Base-by-base conservation (phyloP, 2,888 invertebrate species). In the Entomobrya proxima region DNA sequence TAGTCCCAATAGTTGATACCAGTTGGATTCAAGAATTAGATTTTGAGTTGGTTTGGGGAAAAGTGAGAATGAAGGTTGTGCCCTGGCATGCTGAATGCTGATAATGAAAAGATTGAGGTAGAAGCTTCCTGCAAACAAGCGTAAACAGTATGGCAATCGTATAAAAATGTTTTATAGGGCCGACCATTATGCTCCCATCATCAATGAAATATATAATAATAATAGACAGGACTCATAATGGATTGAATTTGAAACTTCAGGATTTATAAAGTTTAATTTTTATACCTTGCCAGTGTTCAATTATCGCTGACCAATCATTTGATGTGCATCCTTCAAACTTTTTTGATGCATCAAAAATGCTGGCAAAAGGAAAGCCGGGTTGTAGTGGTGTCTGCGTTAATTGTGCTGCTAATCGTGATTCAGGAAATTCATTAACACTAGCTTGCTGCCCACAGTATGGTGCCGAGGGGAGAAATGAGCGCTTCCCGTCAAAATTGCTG, bases 1-100 rank as follows among this genome's bases (percentile, higher is more conserved):
- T 9, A 90, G 80, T 0, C 88, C 88, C 13, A 90, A 40, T 1
- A 90, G 72, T 80, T 90, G 90, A 72, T 83, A 87, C 90, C 90
- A 90, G 30, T 76, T 75, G 18, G 47, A 50, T 0, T 78, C 67
- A 21, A 90, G 72, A 18, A 89, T 87, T 1, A 37, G 13, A 69
- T 90, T 86, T 83, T 90, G 90, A 2, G 86, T 77, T n/a, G 47
- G 7, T 83, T 87, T 88, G 0, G 85, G 69, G n/a, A 89, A 78
- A 37, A 88, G 80, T 2, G 86, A 82, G 82, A 90, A 89, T 40
- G 90, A 89, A 15, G 89, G 88, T 75, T 89, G 90, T 50, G 86
- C 79, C 55, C 90, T 44, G 5, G 89, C 90, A 58, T 88, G 88
- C 58, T 89, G 88, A 13, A 89, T 76, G 32, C 88, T 89, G 27